Evolutionary conservation across 2,113 vertebrate species (phyloP), one percentile per base, ranked within the genome.

Genomic region (Xyrauchen texanus): DNA sequence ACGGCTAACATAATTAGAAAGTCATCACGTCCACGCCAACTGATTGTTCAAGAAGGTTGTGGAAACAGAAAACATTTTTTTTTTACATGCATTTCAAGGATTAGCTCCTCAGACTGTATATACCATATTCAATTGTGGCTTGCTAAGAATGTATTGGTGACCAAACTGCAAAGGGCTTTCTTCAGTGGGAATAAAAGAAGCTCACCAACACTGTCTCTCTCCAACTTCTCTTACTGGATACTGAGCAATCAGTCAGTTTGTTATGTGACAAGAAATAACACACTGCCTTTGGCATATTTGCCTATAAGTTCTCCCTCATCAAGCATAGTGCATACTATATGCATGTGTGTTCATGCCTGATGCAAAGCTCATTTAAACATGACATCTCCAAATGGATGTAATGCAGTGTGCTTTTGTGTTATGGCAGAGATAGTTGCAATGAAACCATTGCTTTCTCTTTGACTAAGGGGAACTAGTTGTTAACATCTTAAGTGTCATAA

Each of bases 311-410:
- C 68, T 58, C 13, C n/a, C 13, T 57, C 42, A 57, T 71, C 68
- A 15, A 71, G 52, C 52, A 71, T 81, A 51, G 57, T 76, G 65
- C 60, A 52, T 72, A 21, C 63, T 51, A 53, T 4, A 4, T 53
- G 52, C 4, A 9, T 5, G 46, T 52, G 64, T 61, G 78, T n/a
- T n/a, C n/a, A n/a, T n/a, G n/a, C n/a, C n/a, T n/a, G 70, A 81
- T 81, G 83, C 81, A 74, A 82, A 81, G 87, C 73, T 82, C 70
- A 84, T 84, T 84, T 86, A 79, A 85, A 84, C 71, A 34, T 85
- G 85, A 88, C 89, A 89, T 90, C 88, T 86, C 78, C 60, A 79
- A 83, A 77, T 86, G 82, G 51, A 12, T 69, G 74, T 72, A 85
- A 84, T 77, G 74, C 52, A 11, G 83, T 81, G 77, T 84, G 76